Evolutionary conservation across 2,113 vertebrate genomes (phyloP).

Genomic region (Ptilorrhoa leucosticta): DNA sequence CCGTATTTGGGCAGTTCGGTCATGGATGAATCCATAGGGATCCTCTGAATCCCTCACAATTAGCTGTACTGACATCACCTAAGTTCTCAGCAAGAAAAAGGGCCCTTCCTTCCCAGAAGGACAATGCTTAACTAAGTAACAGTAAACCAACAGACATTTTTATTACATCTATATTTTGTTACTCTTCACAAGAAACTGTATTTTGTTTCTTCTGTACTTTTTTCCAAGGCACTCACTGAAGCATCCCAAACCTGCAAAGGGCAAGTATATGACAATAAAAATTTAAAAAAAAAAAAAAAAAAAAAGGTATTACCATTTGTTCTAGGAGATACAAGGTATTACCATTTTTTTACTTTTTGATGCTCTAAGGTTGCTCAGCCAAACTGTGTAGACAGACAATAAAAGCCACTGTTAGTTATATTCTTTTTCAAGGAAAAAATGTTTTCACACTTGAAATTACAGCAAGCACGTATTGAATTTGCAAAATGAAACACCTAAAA

Average conservation of each 20-base stretch:
- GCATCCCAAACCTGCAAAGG: background rate
- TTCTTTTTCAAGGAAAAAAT: background rate
- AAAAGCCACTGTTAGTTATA: background rate
- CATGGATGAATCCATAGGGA: background rate
- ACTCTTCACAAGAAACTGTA: background rate
- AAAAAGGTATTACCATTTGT: background rate
- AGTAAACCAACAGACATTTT: background rate
- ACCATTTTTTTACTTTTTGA: background rate
- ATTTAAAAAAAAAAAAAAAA: background rate
- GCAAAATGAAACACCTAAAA: slow-evolving; percentile 39
- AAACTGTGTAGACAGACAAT: background rate
- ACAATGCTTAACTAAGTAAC: background rate
- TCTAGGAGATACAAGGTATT: background rate
- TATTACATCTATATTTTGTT: background rate
- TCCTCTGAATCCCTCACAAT: background rate
- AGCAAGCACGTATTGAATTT: background rate
- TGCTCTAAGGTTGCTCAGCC: background rate
- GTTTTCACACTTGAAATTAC: background rate
- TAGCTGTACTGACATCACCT: background rate
- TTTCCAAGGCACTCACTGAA: background rate
- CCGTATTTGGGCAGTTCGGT: background rate
- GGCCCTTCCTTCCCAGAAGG: background rate
- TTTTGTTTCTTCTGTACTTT: background rate
- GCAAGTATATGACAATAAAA: background rate
- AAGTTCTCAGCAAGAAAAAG: background rate